phyloP scores from a whole-genome alignment of 2,797 vertebrate species.

The Mus spretus region DNA sequence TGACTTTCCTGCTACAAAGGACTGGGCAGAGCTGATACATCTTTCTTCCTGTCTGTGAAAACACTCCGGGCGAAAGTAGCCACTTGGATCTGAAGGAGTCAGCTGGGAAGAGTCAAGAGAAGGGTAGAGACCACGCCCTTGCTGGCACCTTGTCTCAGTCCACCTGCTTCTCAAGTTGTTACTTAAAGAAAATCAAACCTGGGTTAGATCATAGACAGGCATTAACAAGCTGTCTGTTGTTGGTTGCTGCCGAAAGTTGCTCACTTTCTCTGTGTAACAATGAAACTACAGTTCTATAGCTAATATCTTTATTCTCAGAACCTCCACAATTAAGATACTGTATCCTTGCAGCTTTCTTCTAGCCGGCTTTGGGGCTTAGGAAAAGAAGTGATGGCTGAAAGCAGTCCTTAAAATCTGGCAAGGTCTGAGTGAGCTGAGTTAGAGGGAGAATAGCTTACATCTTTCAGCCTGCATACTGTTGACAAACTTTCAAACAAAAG shows the following conservation, averaged over 20 bases:
- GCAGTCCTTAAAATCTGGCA: neutral
- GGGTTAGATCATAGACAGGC: neutral
- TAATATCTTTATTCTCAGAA: slow-evolving; percentile 6
- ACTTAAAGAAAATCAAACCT: neutral
- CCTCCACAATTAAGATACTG: neutral
- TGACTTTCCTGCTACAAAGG: slow-evolving; percentile 18
- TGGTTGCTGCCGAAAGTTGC: neutral
- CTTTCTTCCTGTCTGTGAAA: neutral
- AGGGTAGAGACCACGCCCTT: neutral
- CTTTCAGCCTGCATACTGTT: neutral
- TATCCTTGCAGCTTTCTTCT: neutral
- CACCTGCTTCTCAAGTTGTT: neutral
- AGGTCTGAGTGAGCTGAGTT: neutral
- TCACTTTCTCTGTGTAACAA: neutral
- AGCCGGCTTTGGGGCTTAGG: neutral
- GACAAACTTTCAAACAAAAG: slow-evolving; percentile 33
- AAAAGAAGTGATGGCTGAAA: neutral
- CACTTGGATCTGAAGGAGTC: neutral
- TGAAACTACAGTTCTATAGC: neutral
- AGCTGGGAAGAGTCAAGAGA: neutral
- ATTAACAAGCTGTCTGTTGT: neutral
- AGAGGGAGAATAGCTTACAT: neutral
- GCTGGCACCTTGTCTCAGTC: neutral
- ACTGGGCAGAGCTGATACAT: neutral
- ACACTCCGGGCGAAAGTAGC: neutral